A percentile compares a stretch with the other conserved stretches of the same genome.
phyloP scores from a whole-genome alignment of 2,888 invertebrate genomes.

The Dynastes grantii region DNA sequence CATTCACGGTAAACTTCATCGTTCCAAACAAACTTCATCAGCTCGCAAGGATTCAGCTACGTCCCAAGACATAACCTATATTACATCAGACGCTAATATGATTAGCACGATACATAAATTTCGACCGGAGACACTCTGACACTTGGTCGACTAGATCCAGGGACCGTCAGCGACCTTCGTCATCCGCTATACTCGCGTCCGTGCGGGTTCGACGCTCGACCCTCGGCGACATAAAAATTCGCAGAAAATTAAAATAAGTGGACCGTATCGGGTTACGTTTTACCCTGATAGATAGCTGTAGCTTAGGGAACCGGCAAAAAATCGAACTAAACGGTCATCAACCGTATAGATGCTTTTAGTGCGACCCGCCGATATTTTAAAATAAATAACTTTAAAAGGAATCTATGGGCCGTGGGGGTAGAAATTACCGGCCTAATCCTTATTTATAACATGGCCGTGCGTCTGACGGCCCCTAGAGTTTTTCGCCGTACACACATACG shows the following conservation, averaged over 20 bases:
- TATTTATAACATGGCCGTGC: constrained; percentile 70
- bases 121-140: constrained; percentile 44
- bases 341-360: constrained; percentile 61
- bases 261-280: constrained; percentile 67
- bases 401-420: constrained; percentile 68
- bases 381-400: constrained; percentile 72
- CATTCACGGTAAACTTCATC: constrained; percentile 4
- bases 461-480: constrained; percentile 62
- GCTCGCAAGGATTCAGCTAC: constrained; percentile 15
- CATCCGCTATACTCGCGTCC: constrained; percentile 1
- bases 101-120: constrained; percentile 45
- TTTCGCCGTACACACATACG: constrained; percentile 17
- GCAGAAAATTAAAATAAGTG: constrained; percentile 71
- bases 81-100: constrained; percentile 45
- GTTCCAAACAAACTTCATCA: constrained; percentile 27
- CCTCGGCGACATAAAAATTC: constrained; percentile 63
- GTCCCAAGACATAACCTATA: constrained; percentile 43
- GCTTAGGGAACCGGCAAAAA: constrained; percentile 21
- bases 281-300: constrained; percentile 31
- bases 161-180: constrained; percentile 33
- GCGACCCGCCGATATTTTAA: constrained; percentile 70
- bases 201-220: constrained; percentile 12
- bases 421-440: constrained; percentile 71
- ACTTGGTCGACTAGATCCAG: constrained; percentile 35
- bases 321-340: constrained; percentile 51